Evolutionary conservation across 2,888 invertebrate genomes (phyloP).

Genomic region (Mongoloraphidia duomilia): DNA sequence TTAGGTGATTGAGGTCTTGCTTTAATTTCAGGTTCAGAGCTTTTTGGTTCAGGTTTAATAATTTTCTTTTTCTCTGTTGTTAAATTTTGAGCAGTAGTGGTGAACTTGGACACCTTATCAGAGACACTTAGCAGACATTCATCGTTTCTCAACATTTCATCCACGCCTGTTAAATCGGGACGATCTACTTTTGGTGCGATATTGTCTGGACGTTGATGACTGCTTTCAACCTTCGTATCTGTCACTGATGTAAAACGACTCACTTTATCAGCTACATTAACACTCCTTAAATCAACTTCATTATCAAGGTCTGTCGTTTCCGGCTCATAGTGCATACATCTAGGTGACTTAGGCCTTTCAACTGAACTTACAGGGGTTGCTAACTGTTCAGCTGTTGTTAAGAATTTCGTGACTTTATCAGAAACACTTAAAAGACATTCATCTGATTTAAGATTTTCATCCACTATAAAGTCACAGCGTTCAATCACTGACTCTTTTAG

Average conservation of each 20-base stretch:
- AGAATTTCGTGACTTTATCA: constrained; percentile 48
- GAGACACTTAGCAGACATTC: constrained; percentile 52
- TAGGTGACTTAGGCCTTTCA: no score
- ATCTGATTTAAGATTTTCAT: constrained; percentile 29
- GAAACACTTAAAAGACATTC: constrained; percentile 45
- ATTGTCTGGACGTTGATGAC: constrained; percentile 22
- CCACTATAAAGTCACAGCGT: constrained; percentile 8
- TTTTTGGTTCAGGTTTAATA: constrained; percentile 21
- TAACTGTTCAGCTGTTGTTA: constrained; percentile 33
- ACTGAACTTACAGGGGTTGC: constrained; percentile 18
- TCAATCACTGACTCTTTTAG: no score
- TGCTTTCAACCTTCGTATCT: constrained; percentile 15
- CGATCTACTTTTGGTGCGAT: constrained; percentile 26
- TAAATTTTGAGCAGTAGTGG: constrained; percentile 33
- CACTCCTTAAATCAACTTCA: background rate
- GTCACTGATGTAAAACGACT: constrained; percentile 1
- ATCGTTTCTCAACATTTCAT: constrained; percentile 40
- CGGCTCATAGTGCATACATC: no score
- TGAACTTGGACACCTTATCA: constrained; percentile 54
- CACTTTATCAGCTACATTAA: constrained; percentile 12
- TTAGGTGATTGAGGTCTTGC: no score
- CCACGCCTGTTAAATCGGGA: constrained; percentile 38
- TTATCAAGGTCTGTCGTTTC: no score
- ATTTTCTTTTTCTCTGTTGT: constrained; percentile 15
- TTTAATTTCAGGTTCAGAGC: constrained; percentile 19